A percentile compares a stretch with the other conserved stretches of the same genome.
phyloP scores from a whole-genome alignment of 1,140 invertebrate genomes.

The Scylla paramamosain region DNA sequence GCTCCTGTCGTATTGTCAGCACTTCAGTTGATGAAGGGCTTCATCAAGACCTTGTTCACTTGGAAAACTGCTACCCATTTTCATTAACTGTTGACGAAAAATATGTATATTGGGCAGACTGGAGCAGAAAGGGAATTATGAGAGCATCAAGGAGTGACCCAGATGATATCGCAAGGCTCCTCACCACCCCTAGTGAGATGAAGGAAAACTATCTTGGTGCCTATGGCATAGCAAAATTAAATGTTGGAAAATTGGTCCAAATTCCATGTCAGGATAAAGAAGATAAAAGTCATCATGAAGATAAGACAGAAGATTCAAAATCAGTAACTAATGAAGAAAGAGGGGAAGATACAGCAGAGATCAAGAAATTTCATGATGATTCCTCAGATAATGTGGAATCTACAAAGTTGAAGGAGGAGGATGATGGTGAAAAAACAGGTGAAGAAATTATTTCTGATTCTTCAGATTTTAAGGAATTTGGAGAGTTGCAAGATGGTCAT shows the following conservation, averaged over 20 bases:
- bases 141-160: conserved; percentile 52
- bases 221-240: conserved; percentile 66
- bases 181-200: conserved; percentile 47
- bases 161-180: conserved; percentile 63
- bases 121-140: conserved; percentile 70
- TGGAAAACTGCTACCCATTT: conserved; percentile 73
- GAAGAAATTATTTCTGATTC: neutral
- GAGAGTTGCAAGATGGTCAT: neutral
- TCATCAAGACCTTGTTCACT: conserved; percentile 21
- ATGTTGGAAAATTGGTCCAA: neutral
- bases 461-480: neutral
- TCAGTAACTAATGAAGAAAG: neutral
- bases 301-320: neutral
- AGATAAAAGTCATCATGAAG: neutral
- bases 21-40: neutral
- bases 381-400: too few species aligned
- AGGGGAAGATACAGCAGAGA: neutral
- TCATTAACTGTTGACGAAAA: conserved; percentile 64
- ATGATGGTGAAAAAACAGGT: neutral
- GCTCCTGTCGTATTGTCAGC: conserved; percentile 64
- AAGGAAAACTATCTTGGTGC: conserved; percentile 38
- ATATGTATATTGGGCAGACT: conserved; percentile 75
- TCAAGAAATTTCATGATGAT: neutral
- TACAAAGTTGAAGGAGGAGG: too few species aligned
- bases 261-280: conserved; percentile 41